phyloP scores from a whole-genome alignment of 2,888 invertebrate genomes.

The Idaea biselata region DNA sequence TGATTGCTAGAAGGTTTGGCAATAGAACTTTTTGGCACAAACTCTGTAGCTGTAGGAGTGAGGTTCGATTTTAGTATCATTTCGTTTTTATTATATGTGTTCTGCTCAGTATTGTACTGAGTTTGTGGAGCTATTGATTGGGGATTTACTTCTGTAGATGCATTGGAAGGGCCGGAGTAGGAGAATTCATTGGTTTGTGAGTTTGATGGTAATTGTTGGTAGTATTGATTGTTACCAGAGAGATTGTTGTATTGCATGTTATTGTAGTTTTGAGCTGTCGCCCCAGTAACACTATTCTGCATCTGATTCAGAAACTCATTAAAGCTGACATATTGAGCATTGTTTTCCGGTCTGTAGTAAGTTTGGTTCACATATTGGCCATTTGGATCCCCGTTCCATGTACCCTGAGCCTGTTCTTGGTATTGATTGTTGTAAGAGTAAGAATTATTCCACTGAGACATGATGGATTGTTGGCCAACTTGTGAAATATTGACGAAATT shows the following conservation, averaged over 20 bases:
- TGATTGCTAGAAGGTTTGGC: constrained; percentile 43
- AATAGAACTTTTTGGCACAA: constrained; percentile 71
- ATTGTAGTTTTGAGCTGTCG: constrained; percentile 45
- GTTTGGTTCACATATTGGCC: constrained; percentile 57
- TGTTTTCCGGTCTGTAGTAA: constrained; percentile 59
- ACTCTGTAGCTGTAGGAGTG: constrained; percentile 80
- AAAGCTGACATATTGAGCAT: constrained; percentile 69
- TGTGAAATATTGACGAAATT: constrained; percentile 41
- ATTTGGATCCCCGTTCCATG: constrained; percentile 62
- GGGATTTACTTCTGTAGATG: constrained; percentile 39
- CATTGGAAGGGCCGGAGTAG: constrained; percentile 39
- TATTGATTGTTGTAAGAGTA: constrained; percentile 67
- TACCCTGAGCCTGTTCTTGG: constrained; percentile 41
- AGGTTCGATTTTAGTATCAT: constrained; percentile 73
- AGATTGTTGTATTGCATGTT: constrained; percentile 55
- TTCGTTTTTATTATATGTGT: constrained; percentile 51
- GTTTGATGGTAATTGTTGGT: constrained; percentile 56
- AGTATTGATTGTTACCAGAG: constrained; percentile 55
- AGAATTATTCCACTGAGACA: constrained; percentile 75
- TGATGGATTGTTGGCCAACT: constrained; percentile 40
- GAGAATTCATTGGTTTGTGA: constrained; percentile 49
- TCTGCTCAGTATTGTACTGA: constrained; percentile 26
- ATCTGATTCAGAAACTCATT: constrained; percentile 70
- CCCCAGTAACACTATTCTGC: constrained; percentile 46
- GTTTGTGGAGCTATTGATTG: constrained; percentile 35